Conservation (phyloP, 1,140 invertebrate species). For the Battus philenor region DNA sequence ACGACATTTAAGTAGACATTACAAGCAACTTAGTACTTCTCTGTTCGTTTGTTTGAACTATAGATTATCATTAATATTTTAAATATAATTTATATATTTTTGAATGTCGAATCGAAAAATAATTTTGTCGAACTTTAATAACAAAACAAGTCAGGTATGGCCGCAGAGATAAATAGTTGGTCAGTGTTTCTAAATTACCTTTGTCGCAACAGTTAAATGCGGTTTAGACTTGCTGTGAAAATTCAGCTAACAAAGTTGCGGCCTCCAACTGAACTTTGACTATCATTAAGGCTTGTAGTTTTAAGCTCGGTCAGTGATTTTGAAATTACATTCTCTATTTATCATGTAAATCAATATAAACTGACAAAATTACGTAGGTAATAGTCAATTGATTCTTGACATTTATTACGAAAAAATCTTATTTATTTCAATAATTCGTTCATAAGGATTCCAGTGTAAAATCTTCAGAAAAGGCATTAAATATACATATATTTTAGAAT, state of each 20-base stretch:
- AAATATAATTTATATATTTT: too few species aligned
- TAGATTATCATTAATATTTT: too few species aligned
- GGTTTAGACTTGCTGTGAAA: constrained; percentile 10
- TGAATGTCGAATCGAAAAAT: too few species aligned
- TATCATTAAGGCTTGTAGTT: neutral
- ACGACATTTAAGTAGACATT: too few species aligned
- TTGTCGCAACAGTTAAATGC: constrained; percentile 13
- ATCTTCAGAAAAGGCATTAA: neutral
- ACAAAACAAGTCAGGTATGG: neutral
- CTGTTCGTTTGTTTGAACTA: too few species aligned
- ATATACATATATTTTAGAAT: neutral
- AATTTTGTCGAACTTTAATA: neutral
- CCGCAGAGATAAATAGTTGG: constrained; percentile 8
- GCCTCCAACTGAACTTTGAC: constrained; percentile 6
- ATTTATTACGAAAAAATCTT: neutral
- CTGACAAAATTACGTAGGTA: too few species aligned
- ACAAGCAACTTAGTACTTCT: too few species aligned
- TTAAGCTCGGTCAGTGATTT: neutral
- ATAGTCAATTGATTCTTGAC: too few species aligned
- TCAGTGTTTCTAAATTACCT: constrained; percentile 17
- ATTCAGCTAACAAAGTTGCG: constrained; percentile 12
- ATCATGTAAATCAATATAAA: neutral
- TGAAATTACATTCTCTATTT: neutral
- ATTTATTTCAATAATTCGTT: neutral
- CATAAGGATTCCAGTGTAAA: neutral